Percentiles rank a stretch among this genome's conserved stretches.
Conservation (phyloP, 2,888 invertebrate genomes). For the Dolichopus griseipennis region DNA sequence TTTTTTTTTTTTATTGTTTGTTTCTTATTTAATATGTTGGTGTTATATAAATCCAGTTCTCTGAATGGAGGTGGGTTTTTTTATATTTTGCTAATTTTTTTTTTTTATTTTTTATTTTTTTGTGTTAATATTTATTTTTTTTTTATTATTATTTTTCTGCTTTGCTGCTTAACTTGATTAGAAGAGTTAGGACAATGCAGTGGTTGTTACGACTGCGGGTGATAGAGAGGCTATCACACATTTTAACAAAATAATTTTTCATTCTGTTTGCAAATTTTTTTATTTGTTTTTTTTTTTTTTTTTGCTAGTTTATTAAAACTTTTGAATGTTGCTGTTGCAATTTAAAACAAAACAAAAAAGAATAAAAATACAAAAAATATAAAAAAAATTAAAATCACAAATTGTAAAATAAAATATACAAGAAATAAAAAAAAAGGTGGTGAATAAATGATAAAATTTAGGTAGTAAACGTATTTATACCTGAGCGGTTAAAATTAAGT, state of each 20-base stretch:
- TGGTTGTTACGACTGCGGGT: background rate
- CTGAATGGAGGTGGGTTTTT: slow-evolving; percentile 10
- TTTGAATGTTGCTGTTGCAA: background rate
- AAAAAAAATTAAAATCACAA: background rate
- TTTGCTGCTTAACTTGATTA: no score
- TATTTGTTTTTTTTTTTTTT: background rate
- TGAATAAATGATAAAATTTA: slow-evolving; percentile 3
- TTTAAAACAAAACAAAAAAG: background rate
- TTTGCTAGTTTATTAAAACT: background rate
- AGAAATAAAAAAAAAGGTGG: background rate
- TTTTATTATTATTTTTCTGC: no score
- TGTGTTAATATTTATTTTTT: background rate
- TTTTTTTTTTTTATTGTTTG: background rate
- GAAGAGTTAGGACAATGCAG: background rate
- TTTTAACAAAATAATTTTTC: background rate
- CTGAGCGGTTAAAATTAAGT: background rate
- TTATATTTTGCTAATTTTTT: background rate
- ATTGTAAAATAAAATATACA: background rate
- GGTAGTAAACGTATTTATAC: no score
- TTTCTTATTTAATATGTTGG: background rate
- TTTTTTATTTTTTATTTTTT: background rate
- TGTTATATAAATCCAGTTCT: slow-evolving; percentile 10
- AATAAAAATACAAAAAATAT: background rate
- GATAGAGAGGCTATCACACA: background rate
- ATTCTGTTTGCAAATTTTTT: background rate